Percentiles rank a stretch among this genome's conserved stretches.
These are phyloP conservation scores for Brachionus paranguensis DNA, from an alignment of 1,140 invertebrate species.

Conservation along the genomic window DNA sequence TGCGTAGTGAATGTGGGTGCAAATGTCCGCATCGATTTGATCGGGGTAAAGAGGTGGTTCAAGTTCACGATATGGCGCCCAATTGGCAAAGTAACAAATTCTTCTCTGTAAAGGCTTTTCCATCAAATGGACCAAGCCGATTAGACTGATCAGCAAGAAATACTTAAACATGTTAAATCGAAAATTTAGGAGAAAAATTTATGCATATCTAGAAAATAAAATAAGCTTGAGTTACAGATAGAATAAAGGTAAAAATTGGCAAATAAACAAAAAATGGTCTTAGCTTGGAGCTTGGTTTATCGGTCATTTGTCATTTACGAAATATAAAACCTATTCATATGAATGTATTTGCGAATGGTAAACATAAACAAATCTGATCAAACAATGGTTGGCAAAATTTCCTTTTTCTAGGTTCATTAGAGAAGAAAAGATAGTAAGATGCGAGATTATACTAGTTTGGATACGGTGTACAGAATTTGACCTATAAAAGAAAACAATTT, in stretches of 20 bases:
- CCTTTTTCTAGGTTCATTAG: not conserved
- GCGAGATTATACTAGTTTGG: not conserved
- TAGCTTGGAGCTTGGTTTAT: not conserved
- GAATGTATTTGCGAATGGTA: not conserved
- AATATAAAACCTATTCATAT: not conserved
- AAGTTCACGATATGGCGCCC: slow-evolving; percentile 63
- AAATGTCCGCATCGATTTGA: slow-evolving; percentile 89
- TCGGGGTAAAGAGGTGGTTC: slow-evolving; percentile 83
- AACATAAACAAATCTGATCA: slow-evolving; percentile 19
- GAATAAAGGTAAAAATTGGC: not conserved
- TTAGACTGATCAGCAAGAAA: not conserved
- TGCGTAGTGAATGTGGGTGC: slow-evolving; percentile 87
- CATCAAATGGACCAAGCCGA: not conserved
- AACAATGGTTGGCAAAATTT: not conserved
- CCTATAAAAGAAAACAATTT: not conserved
- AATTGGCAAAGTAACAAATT: slow-evolving; percentile 54
- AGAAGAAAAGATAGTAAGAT: not conserved
- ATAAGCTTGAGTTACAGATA: not conserved
- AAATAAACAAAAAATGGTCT: not conserved
- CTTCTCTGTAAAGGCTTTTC: slow-evolving; percentile 32
- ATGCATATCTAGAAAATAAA: not conserved
- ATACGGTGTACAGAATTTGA: not conserved
- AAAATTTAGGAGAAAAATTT: not conserved
- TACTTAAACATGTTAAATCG: not conserved
- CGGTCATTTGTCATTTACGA: not conserved